A percentile compares a stretch with the other conserved stretches of the same genome.
Evolutionary conservation across 2,888 invertebrate genomes (phyloP).

Genomic region (Phytoseiulus persimilis): DNA sequence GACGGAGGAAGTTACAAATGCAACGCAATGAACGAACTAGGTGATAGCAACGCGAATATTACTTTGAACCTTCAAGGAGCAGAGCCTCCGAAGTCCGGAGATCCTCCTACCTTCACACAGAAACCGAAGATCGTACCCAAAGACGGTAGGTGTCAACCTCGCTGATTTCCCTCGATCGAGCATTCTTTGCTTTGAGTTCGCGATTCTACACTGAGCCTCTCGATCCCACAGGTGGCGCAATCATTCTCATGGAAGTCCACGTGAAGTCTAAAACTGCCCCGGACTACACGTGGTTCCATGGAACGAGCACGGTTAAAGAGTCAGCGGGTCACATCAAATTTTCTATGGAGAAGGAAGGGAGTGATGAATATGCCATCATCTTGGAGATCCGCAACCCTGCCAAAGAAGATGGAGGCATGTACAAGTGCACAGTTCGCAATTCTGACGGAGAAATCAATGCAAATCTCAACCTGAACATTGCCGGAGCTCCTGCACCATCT

Average conservation of each 20-base stretch:
- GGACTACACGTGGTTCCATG: conserved; percentile 36
- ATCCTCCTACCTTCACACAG: conserved; percentile 86
- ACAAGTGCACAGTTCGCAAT: conserved; percentile 54
- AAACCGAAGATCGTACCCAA: conserved; percentile 98
- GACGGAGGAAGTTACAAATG: conserved; percentile 98
- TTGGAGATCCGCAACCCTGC: conserved; percentile 50
- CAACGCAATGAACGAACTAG: conserved; percentile 94
- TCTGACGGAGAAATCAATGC: conserved; percentile 54
- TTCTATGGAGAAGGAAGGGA: conserved; percentile 40
- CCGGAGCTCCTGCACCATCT: conserved; percentile 48
- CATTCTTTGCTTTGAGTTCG: not conserved
- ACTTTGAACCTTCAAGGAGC: conserved; percentile 94
- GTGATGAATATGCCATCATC: conserved; percentile 45
- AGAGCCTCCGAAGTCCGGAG: conserved; percentile 40
- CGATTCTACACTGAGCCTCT: not conserved
- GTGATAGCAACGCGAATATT: conserved; percentile 99
- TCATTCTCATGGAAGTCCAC: conserved; percentile 37
- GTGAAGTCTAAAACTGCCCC: conserved; percentile 37
- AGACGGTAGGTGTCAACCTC: conserved; percentile 58
- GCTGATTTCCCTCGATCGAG: not conserved
- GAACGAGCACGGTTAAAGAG: not conserved
- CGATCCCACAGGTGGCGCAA: not conserved
- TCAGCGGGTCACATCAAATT: conserved; percentile 17
- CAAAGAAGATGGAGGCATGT: conserved; percentile 53
- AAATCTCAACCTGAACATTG: conserved; percentile 53